phyloP scores from a whole-genome alignment of 2,113 vertebrate genomes.

The Labeo catla region DNA sequence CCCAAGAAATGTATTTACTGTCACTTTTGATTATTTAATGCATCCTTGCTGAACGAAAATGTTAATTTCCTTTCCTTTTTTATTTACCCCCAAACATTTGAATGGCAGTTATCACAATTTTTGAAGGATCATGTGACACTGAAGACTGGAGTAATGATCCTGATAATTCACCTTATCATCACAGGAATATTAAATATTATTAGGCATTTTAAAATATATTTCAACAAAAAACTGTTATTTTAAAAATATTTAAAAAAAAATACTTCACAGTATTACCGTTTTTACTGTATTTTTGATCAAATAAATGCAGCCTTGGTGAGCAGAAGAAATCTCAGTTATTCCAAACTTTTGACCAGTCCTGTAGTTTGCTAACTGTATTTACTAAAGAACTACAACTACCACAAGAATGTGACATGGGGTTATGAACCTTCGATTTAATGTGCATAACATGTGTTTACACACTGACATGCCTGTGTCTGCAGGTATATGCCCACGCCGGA shows the following conservation, averaged over 20 bases:
- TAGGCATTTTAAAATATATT: neutral
- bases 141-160: neutral
- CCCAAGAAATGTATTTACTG: no score
- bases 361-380: neutral
- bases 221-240: neutral
- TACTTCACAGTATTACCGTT: neutral
- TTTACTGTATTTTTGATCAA: neutral
- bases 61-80: no score
- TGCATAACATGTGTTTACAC: neutral
- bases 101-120: no score
- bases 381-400: neutral
- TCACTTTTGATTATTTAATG: no score
- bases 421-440: neutral
- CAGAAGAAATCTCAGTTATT: neutral
- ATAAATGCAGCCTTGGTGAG: neutral
- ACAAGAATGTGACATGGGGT: neutral
- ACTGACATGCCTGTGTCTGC: neutral
- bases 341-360: neutral
- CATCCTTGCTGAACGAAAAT: no score
- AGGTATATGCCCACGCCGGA: slow-evolving; percentile 95
- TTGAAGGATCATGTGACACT: neutral
- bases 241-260: no score
- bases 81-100: no score
- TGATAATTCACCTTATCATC: neutral
- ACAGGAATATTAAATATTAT: no score